These are phyloP conservation scores for Eufriesea mexicana DNA, from an alignment of 1,140 invertebrate genomes.

Conservation along the genomic window DNA sequence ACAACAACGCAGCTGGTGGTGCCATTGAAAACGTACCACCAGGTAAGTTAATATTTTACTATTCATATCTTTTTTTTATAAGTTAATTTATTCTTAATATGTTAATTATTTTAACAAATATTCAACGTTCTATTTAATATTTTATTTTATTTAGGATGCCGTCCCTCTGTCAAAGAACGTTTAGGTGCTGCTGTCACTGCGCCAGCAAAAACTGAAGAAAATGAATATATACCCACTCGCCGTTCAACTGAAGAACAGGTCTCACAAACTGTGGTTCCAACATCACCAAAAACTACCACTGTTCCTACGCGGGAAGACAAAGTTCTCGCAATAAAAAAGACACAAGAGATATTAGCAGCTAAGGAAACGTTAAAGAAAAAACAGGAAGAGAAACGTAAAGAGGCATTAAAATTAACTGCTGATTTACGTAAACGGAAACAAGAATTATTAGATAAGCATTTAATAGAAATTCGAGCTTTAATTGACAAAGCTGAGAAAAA, in stretches of 20 bases:
- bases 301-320: slow-evolving; percentile 76
- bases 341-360: slow-evolving; percentile 85
- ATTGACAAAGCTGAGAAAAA: slow-evolving; percentile 89
- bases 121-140: neutral
- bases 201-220: slow-evolving; percentile 75
- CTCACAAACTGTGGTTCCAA: slow-evolving; percentile 62
- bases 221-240: slow-evolving; percentile 79
- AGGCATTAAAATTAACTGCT: slow-evolving; percentile 87
- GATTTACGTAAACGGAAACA: slow-evolving; percentile 91
- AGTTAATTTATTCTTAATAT: neutral
- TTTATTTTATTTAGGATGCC: slow-evolving; percentile 58
- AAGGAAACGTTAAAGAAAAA: slow-evolving; percentile 86
- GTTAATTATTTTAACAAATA: neutral
- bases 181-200: slow-evolving; percentile 74
- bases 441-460: slow-evolving; percentile 89
- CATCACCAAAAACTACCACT: slow-evolving; percentile 54
- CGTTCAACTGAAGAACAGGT: slow-evolving; percentile 75
- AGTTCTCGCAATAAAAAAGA: slow-evolving; percentile 85
- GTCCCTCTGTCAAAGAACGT: slow-evolving; percentile 80
- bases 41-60: slow-evolving; percentile 56
- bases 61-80: neutral
- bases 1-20: slow-evolving; percentile 75
- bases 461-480: slow-evolving; percentile 89
- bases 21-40: slow-evolving; percentile 81
- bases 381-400: slow-evolving; percentile 86